A percentile compares a stretch with the other conserved stretches of the same genome.
Conservation (phyloP, 2,113 vertebrate genomes). For the Xenotilapia caudafasciata region DNA sequence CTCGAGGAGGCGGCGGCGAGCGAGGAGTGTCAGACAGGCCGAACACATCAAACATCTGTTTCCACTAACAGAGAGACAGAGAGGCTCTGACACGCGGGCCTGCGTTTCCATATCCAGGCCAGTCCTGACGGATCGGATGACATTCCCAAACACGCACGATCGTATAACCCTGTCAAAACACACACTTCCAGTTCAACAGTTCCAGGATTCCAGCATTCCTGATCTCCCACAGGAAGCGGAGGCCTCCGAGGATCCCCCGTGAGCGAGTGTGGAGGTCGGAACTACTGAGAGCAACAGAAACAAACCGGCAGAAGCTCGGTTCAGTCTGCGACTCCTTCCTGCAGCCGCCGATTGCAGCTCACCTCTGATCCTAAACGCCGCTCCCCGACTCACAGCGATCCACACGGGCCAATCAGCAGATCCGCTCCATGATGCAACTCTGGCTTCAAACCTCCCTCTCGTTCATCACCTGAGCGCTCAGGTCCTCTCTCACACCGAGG, state of each 20-base stretch:
- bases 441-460: not conserved
- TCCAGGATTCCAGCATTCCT: constrained; percentile 47
- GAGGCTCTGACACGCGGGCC: not conserved
- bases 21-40: not conserved
- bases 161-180: constrained; percentile 46
- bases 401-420: not conserved
- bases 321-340: accelerated
- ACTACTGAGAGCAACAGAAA: not conserved
- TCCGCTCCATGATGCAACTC: not conserved
- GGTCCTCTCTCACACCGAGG: not conserved
- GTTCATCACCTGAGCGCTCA: not conserved
- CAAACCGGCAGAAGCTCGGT: accelerated
- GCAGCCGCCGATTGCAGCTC: not conserved
- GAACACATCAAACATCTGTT: constrained; percentile 50
- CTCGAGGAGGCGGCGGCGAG: not conserved
- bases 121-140: constrained; percentile 16
- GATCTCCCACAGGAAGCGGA: constrained; percentile 15
- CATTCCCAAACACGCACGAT: not conserved
- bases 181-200: constrained; percentile 24
- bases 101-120: not conserved
- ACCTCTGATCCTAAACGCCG: accelerated
- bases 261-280: not conserved
- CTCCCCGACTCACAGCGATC: accelerated
- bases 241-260: not conserved
- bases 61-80: constrained; percentile 29